A percentile compares a stretch with the other conserved stretches of the same genome.
Conservation (phyloP, 30 jellyfish, hydroid and myxozoan species). For the Turritopsis rubra region DNA sequence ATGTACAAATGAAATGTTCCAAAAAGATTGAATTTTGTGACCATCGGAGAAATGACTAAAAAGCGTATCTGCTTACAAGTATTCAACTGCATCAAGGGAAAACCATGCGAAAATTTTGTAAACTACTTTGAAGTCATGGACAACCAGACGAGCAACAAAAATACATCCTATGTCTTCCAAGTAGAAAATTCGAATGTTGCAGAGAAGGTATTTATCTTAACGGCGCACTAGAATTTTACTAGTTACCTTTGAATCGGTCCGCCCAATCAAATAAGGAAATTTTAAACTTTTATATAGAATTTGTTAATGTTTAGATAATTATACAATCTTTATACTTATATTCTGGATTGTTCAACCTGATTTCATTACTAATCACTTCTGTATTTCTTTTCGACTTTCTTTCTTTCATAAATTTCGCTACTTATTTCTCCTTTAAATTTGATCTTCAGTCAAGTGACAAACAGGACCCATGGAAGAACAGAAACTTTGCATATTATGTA, state of each 20-base stretch:
- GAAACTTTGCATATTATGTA: too few species aligned
- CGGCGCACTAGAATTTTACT: slow-evolving; percentile 4
- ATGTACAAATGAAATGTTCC: neutral
- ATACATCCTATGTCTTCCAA: slow-evolving; percentile 5
- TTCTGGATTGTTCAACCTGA: too few species aligned
- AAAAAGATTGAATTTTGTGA: neutral
- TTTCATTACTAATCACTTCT: too few species aligned
- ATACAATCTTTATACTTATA: too few species aligned
- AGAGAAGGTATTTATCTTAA: neutral
- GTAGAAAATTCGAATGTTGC: neutral
- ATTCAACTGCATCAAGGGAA: too few species aligned
- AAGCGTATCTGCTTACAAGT: slow-evolving; percentile 12
- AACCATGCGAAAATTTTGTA: slow-evolving; percentile 2
- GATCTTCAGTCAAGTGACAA: too few species aligned
- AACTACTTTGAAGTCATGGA: slow-evolving; percentile 9
- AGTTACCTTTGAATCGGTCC: neutral
- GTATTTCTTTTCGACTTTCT: too few species aligned
- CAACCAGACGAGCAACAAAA: neutral
- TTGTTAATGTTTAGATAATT: too few species aligned
- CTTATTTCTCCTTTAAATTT: too few species aligned
- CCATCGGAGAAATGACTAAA: slow-evolving; percentile 6
- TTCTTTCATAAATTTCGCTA: too few species aligned
- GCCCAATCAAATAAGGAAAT: slow-evolving; percentile 3
- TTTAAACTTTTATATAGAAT: neutral
- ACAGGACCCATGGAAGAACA: too few species aligned